Base-by-base conservation (phyloP, 2,888 invertebrate genomes). In the Escarpia spicata region DNA sequence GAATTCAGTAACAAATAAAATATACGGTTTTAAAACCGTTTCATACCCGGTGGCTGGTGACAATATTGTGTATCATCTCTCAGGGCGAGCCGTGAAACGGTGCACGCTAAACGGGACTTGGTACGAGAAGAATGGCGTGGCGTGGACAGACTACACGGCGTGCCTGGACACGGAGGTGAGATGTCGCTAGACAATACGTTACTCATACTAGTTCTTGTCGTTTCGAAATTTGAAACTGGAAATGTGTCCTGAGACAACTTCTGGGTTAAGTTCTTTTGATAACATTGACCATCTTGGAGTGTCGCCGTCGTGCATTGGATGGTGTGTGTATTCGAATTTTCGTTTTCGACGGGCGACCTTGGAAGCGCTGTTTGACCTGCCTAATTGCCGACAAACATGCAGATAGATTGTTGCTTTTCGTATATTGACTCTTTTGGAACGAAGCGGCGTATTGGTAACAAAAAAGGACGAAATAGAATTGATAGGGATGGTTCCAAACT, bases 131-230 rank as follows among this genome's bases (percentile, higher is more conserved):
- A 92, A 93, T 3, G 93, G 94, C n/a, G 45, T 75, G 10, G 96
- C 95, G 94, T 96, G 96, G 96, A 96, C 96, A 0, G 95, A 96
- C 94, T 96, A 96, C 94, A 95, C 94, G 3, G 92, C 94, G 37
- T 96, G 96, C 94, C 93, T 95, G 9, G 94, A 95, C 58, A 94
- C 95, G 52, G 93, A 95, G 94, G 96, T 96, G 92, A 93, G 91
- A 45, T 6, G 37, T 8, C 43, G n/a, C 19, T n/a, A 26, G 12
- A 75, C 26, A 3, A 19, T 75, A 75, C 4, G 4, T 26, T 26
- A 75, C 26, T 75, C 75, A n/a, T 6, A 4, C 75, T 26, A 26
- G n/a, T 19, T 75, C 75, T 26, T 75, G 75, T 75, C 75, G 19
- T 75, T 75, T 26, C 26, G 75, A 26, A 75, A 75, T 75, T 6